Conservation (phyloP, 2,113 vertebrate species). For the Stegostoma tigrinum region DNA sequence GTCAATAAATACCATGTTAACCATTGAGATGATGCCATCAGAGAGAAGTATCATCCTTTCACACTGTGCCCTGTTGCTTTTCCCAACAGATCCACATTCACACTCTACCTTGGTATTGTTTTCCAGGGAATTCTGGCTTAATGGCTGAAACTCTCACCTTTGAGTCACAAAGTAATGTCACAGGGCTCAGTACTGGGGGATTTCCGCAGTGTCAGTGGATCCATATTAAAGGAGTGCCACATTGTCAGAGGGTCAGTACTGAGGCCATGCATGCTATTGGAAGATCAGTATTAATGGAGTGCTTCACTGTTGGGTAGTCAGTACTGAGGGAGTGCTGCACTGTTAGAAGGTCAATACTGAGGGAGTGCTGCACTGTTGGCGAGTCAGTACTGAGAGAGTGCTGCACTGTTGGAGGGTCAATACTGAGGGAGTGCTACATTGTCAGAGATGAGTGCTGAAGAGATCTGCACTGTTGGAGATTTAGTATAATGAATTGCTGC, state of each 20-base stretch:
- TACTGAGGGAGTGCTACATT: neutral
- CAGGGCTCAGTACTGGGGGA: neutral
- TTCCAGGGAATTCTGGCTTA: neutral
- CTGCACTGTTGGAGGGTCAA: too few species aligned
- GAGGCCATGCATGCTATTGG: too few species aligned
- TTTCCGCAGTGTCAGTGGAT: neutral
- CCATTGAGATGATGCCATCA: neutral
- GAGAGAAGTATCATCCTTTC: neutral
- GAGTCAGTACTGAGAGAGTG: too few species aligned
- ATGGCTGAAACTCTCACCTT: neutral
- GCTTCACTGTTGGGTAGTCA: too few species aligned
- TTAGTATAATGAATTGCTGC: too few species aligned
- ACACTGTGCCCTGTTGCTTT: neutral
- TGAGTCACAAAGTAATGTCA: neutral
- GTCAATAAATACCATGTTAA: neutral
- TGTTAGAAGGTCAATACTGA: too few species aligned
- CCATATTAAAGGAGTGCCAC: neutral
- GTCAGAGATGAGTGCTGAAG: neutral
- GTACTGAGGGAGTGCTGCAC: too few species aligned
- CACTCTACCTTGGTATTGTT: neutral
- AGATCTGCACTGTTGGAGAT: too few species aligned
- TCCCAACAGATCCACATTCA: neutral
- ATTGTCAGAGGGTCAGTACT: too few species aligned
- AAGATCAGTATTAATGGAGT: too few species aligned
- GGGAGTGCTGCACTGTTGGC: too few species aligned